A percentile compares a stretch with the other conserved stretches of the same genome.
Evolutionary conservation across 1,140 invertebrate species (phyloP).

Genomic region (Temnothorax nylanderi): DNA sequence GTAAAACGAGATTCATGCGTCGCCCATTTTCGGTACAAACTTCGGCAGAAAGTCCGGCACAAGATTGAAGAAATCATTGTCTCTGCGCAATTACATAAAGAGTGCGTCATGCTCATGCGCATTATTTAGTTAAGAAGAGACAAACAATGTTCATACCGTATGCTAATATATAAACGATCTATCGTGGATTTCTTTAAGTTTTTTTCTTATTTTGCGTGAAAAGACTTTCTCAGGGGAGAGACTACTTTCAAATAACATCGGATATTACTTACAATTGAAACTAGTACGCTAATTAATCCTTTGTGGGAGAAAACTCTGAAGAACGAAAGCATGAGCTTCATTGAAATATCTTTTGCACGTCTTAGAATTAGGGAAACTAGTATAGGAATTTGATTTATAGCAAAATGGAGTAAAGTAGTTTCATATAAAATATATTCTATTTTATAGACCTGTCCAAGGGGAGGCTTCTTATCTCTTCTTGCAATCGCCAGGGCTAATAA

Average conservation of each 20-base stretch:
- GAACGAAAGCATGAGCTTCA: not conserved
- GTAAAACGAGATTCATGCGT: constrained; percentile 26
- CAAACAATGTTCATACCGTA: not conserved
- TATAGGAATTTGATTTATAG: not conserved
- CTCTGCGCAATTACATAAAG: constrained; percentile 55
- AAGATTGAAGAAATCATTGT: constrained; percentile 54
- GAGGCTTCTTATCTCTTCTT: not conserved
- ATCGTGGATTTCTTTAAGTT: not conserved
- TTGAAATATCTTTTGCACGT: not conserved
- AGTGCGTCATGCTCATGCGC: constrained; percentile 39
- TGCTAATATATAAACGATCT: not conserved
- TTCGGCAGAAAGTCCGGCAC: not conserved
- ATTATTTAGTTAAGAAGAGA: not conserved
- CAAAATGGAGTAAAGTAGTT: not conserved
- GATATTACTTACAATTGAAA: not conserved
- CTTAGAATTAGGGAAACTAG: not conserved
- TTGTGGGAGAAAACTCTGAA: not conserved
- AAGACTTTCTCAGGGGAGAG: not conserved
- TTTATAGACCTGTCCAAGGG: not conserved
- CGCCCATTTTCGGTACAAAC: too few species aligned
- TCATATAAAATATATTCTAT: not conserved
- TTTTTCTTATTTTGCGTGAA: not conserved
- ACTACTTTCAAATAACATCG: not conserved
- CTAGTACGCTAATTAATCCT: constrained; percentile 1
- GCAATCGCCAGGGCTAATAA: too few species aligned